Percentiles rank a stretch among this genome's conserved stretches.
phyloP scores from a whole-genome alignment of 2,113 vertebrate genomes.

The Oxygymnocypris stewartii region DNA sequence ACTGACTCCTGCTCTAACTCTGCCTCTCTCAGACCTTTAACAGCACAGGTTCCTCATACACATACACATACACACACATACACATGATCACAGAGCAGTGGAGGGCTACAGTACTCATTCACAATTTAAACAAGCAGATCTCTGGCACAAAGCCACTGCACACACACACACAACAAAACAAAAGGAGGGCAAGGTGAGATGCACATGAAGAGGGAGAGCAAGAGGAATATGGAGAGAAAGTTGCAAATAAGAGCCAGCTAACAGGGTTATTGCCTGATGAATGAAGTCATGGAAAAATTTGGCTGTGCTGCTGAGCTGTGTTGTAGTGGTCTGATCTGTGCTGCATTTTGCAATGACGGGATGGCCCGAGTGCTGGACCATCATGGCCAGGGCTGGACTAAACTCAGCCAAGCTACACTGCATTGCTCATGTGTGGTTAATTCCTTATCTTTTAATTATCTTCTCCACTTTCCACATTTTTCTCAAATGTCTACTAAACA shows the following conservation, averaged over 20 bases:
- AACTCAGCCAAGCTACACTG: neutral
- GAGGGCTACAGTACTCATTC: conserved; percentile 36
- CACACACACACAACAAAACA: conserved; percentile 29
- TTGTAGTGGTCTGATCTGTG: neutral
- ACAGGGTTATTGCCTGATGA: conserved; percentile 64
- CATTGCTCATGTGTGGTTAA: neutral
- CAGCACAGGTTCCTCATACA: neutral
- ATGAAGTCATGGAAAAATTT: conserved; percentile 73
- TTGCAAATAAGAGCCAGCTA: conserved; percentile 38
- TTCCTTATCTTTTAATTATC: neutral
- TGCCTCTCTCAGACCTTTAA: conserved; percentile 15
- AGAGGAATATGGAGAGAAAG: conserved; percentile 1
- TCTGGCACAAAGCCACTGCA: conserved; percentile 63
- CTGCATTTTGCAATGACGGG: neutral
- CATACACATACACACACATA: neutral
- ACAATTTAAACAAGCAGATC: conserved; percentile 58
- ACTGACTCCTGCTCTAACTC: neutral
- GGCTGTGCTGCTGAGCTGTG: conserved; percentile 14
- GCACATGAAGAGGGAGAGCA: conserved; percentile 24
- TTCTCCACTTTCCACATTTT: conserved; percentile 43
- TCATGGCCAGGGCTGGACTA: no score
- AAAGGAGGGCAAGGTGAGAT: conserved; percentile 37
- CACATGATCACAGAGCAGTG: neutral
- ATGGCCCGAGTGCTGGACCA: neutral
- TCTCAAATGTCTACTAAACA: conserved; percentile 21